Base-by-base conservation (phyloP, 2,888 invertebrate species). In the Eulithis testata region DNA sequence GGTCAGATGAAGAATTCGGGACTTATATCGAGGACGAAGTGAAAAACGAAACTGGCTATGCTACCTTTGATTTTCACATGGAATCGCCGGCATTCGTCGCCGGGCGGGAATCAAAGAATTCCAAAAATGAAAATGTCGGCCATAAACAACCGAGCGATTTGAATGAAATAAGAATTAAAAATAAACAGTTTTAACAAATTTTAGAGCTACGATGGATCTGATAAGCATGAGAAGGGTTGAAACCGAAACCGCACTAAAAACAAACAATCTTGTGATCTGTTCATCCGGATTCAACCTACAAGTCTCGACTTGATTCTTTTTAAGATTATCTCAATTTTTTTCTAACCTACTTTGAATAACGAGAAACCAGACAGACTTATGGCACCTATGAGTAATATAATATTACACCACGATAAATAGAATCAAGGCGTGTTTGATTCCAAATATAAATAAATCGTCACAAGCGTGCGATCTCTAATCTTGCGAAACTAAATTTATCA, bases 71-170 rank as follows among this genome's bases (percentile, higher is more conserved):
- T 92, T 92, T 82, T 89, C 91, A 89, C 87, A 87, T 85, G 84
- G 88, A 86, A 88, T 89, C 86, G 83, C 83, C 79, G 89, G 90
- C 79, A 89, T 88, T 83, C 86, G 81, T 73, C 79, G 77, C 75
- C 77, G 77, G 77, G 70, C 81, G 79, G 78, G 76, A 79, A 79
- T 55, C 69, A 76, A 78, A 79, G 91, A 89, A 93, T 93, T 90
- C 88, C 76, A 93, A 92, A 91, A 87, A 91, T 89, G 87, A 92
- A 93, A 93, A 93, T 91, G 90, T 88, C 86, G 87, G 83, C 93
- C 87, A 92, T 93, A 93, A 93, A 93, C 93, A 91, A 91, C 90
- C 74, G 81, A 90, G 87, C 88, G 87, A 92, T 93, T 93, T 91
- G 91, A 91, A 92, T 91, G 90, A 89, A 89, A 80, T 79, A 86